Evolutionary conservation across 2,888 invertebrate genomes (phyloP), one percentile per base, ranked within the genome.

Genomic region (Monoplex corrugatus): DNA sequence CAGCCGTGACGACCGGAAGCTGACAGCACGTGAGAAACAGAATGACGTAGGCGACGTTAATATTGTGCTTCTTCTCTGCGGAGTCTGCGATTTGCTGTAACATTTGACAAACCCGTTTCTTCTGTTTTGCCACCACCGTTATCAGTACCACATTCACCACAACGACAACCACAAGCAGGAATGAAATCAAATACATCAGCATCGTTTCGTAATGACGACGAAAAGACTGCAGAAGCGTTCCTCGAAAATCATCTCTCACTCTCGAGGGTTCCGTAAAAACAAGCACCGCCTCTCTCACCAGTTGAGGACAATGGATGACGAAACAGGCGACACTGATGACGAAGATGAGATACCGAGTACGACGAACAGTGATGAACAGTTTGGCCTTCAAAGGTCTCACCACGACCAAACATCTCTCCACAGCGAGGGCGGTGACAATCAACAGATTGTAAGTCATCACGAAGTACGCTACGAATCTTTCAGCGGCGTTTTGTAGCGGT

Each of bases 381-480:
- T 50, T 63, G 10, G 89, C 87, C 38, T 68, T 57, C 23, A 89
- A 38, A 35, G 89, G 89, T 28, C 19, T n/a, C 43, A 43, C 35
- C 1, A 89, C 68, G 16, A 82, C 89, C n/a, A 82, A 38, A 8
- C 68, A 83, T 19, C 87, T 50, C 43, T 87, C 89, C 10, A 68
- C 28, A 3, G 83, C 85, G 6, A 89, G 43, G 63, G 68, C 40
- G 2, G 82, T 32, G 23, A 72, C 35, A 16, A 87, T 43, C 3
- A 86, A 32, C n/a, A 89, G 82, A 68, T 72, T 89, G 16, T 57
- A 89, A 23, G 89, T 89, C 87, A 87, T 72, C 16, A 89, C 28
- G n/a, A 82, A 86, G 68, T 89, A 89, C 19, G 89, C 89, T 19
- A 89, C 19, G 68, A 86, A 89, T n/a, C 89, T 28, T 13, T 89